These are phyloP conservation scores for Botia kubotai DNA, from an alignment of 2,797 vertebrate genomes.

Conservation along the genomic window DNA sequence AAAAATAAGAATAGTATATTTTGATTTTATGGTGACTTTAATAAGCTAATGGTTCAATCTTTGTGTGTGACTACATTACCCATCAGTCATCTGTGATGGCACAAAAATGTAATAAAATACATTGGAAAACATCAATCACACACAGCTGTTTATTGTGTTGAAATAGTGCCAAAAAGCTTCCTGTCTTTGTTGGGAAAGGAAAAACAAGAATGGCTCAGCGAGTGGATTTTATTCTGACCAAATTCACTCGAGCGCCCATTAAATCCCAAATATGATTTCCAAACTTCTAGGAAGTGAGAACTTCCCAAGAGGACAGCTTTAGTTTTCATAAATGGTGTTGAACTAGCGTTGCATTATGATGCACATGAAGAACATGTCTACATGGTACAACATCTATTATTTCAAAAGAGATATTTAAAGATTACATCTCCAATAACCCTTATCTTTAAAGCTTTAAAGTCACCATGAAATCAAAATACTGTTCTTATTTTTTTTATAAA, in stretches of 20 bases:
- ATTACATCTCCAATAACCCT: conserved; percentile 1
- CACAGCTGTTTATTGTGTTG: neutral
- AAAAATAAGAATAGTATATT: no score
- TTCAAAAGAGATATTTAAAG: no score
- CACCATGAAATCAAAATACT: no score
- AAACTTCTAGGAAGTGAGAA: conserved; percentile 7
- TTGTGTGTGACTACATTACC: conserved; percentile 16
- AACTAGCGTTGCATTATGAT: neutral
- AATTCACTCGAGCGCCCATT: conserved; percentile 32
- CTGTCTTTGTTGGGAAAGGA: conserved; percentile 2
- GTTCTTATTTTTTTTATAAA: no score
- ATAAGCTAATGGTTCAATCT: neutral
- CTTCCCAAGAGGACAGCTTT: conserved; percentile 22
- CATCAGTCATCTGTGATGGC: neutral
- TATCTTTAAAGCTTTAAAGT: neutral
- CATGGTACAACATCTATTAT: no score
- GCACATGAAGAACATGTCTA: no score
- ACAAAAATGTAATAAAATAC: neutral
- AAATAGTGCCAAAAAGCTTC: conserved; percentile 16
- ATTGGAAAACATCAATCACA: conserved; percentile 14
- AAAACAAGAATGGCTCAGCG: conserved; percentile 5
- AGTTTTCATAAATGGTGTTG: neutral
- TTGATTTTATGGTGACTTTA: no score
- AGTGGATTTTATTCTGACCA: conserved; percentile 33
- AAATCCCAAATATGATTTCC: conserved; percentile 9